Evolutionary conservation across 2,797 vertebrate species (phyloP), one percentile per base, ranked within the genome.

Genomic region (Eleutherodactylus coqui): DNA sequence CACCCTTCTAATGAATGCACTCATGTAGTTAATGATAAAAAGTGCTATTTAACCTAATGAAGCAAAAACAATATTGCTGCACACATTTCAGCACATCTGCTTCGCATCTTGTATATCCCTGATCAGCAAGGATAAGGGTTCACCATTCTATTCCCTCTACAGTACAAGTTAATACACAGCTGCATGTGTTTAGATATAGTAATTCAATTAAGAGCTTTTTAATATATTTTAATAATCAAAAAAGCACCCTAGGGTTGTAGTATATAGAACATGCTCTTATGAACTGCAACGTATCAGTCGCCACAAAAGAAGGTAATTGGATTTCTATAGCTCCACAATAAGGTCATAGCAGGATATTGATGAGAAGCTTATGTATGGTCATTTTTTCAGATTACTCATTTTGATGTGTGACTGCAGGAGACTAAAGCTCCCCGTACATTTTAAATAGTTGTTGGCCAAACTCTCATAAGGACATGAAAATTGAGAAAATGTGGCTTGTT

Each of bases 71-170:
- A 43, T 55, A 58, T 55, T 53, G 5, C 51, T 78, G 0, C 38
- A 5, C 24, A 58, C 32, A 55, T 55, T 64, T 80, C 7, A 64
- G 38, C 78, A 80, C 60, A 62, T 80, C 79, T 81, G 79, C 43
- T 67, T 67, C 75, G 8, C 34, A 58, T 78, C 43, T 41, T 78
- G 51, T 36, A n/a, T 21, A 41, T 58, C 51, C 51, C 53, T 1
- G 34, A 78, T 38, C 34, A 55, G 34, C 51, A 78, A 47, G 19
- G 34, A 8, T 55, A 24, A n/a, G 32, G 75, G 34, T 36, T 77
- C 49, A 38, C 9, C 13, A 41, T 27, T 34, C 47, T 78, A 55
- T n/a, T 58, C 75, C 34, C 34, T n/a, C 10, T 38, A 34, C 29
- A 77, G 49, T 77, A 36, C 11, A 78, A 58, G 11, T 58, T 36